Evolutionary conservation across 2,113 vertebrate species (phyloP).

Genomic region (Sardina pilchardus): DNA sequence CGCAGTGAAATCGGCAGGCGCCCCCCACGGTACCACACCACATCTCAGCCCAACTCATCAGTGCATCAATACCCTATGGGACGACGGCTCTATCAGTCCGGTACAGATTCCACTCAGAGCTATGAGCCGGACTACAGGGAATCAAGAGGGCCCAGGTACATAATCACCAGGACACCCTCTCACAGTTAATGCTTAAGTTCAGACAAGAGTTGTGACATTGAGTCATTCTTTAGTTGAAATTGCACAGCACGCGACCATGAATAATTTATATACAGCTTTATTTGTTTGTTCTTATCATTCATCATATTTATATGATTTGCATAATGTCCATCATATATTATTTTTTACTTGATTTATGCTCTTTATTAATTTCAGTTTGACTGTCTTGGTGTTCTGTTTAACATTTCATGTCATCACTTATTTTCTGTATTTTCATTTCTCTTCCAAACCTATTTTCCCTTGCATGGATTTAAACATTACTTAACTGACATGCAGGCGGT

Average conservation of each 20-base stretch:
- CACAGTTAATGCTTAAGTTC: background rate
- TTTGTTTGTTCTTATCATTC: background rate
- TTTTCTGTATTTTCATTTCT: slow-evolving; percentile 32
- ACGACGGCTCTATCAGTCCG: slow-evolving; percentile 71
- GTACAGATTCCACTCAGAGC: slow-evolving; percentile 73
- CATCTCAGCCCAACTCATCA: slow-evolving; percentile 85
- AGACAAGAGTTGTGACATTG: background rate
- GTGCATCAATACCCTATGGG: slow-evolving; percentile 86
- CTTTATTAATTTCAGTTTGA: background rate
- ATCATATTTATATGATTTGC: background rate
- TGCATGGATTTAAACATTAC: slow-evolving; percentile 49
- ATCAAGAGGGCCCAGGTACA: slow-evolving; percentile 77
- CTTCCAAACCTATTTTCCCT: slow-evolving; percentile 51
- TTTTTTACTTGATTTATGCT: background rate
- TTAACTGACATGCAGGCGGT: slow-evolving; percentile 61
- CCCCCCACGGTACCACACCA: slow-evolving; percentile 83
- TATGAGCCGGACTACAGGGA: slow-evolving; percentile 83
- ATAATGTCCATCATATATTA: background rate
- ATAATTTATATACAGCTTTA: background rate
- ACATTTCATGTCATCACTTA: slow-evolving; percentile 18
- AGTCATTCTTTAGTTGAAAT: background rate
- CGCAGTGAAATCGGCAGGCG: slow-evolving; percentile 86
- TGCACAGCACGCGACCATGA: background rate
- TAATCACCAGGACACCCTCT: slow-evolving; percentile 10
- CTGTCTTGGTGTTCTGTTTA: background rate